phyloP scores from a whole-genome alignment of 2,888 invertebrate species.

The Dermolepida albohirtum region DNA sequence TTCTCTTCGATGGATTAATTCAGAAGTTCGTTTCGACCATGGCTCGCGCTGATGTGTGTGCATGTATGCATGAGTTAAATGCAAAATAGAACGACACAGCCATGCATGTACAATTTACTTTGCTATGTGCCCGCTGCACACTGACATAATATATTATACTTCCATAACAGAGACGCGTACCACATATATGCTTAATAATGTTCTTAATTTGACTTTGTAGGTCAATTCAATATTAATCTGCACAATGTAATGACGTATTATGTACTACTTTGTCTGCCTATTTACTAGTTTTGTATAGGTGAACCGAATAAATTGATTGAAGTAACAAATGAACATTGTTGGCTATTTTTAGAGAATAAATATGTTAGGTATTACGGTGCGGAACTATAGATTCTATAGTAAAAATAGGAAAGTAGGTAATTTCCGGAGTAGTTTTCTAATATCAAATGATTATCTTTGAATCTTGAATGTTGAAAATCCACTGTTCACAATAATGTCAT shows the following conservation, averaged over 20 bases:
- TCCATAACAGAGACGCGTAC: conserved; percentile 13
- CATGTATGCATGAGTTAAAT: conserved; percentile 17
- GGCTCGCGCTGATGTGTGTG: not conserved
- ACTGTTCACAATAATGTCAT: too few species aligned
- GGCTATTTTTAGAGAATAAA: too few species aligned
- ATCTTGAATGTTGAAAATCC: too few species aligned
- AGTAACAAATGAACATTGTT: too few species aligned
- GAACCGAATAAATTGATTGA: too few species aligned
- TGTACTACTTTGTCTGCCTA: not conserved
- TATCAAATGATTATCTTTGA: too few species aligned
- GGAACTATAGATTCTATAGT: too few species aligned
- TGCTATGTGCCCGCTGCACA: not conserved
- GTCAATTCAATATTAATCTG: conserved; percentile 27
- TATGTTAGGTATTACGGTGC: too few species aligned
- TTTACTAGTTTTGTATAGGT: too few species aligned
- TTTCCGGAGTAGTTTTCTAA: too few species aligned
- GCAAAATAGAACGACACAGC: conserved; percentile 19
- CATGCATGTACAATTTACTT: conserved; percentile 25
- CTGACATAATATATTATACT: conserved; percentile 18
- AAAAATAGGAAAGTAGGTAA: too few species aligned
- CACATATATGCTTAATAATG: conserved; percentile 24
- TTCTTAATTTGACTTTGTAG: conserved; percentile 27
- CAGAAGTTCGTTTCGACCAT: conserved; percentile 7
- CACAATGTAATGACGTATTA: conserved; percentile 1
- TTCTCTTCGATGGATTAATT: conserved; percentile 22